phyloP scores from a whole-genome alignment of 2,113 vertebrate species.

The Nansenia antarctica region DNA sequence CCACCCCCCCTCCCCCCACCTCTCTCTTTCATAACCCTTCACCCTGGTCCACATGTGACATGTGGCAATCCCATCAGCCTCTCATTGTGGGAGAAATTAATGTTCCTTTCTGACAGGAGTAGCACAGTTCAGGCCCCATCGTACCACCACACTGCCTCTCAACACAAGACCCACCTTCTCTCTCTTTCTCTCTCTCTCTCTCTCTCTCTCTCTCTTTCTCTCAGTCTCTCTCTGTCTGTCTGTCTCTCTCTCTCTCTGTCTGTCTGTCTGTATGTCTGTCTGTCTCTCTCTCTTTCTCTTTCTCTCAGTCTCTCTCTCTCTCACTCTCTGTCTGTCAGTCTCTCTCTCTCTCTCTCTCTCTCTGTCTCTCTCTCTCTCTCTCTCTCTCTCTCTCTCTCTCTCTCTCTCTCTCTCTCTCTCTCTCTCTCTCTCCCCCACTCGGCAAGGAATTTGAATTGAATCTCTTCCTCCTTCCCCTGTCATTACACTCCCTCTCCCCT shows the following conservation, averaged over 20 bases:
- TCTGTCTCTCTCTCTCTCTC: background rate
- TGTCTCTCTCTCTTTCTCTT: background rate
- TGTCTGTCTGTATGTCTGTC: too few relatives aligned
- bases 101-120: constrained; percentile 37
- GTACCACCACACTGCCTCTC: constrained; percentile 36
- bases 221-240: background rate
- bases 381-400: background rate
- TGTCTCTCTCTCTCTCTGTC: constrained; percentile 6
- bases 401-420: background rate
- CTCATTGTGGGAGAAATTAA: constrained; percentile 43
- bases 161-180: constrained; percentile 6
- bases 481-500: background rate
- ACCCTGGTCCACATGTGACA: constrained; percentile 45
- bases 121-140: constrained; percentile 30
- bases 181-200: background rate
- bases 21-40: constrained; percentile 11
- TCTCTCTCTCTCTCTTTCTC: constrained; percentile 7
- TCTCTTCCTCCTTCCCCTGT: background rate
- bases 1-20: too few relatives aligned
- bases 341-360: background rate
- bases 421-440: constrained; percentile 13
- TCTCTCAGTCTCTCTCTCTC: constrained; percentile 12
- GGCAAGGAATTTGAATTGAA: constrained; percentile 18
- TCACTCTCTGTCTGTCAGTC: background rate
- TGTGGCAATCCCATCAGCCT: constrained; percentile 58